Evolutionary conservation across 2,797 vertebrate species (phyloP).

Genomic region (Esox masquinongy): DNA sequence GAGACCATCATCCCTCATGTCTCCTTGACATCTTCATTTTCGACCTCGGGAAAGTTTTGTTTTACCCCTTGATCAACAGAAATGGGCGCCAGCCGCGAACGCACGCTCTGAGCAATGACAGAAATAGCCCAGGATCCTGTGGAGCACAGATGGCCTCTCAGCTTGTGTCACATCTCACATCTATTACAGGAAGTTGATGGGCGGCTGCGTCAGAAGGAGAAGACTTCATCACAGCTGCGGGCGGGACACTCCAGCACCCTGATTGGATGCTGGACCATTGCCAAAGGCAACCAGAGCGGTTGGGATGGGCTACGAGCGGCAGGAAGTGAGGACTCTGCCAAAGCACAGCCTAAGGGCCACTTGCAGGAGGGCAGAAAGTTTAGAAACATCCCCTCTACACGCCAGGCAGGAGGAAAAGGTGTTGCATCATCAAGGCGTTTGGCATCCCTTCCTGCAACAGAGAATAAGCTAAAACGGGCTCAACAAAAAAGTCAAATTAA

Average conservation of each 20-base stretch:
- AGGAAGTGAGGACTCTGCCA: slow-evolving; percentile 61
- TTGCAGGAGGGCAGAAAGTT: slow-evolving; percentile 50
- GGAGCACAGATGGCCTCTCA: slow-evolving; percentile 83
- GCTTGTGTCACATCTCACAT: slow-evolving; percentile 82
- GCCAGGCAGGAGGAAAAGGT: background rate
- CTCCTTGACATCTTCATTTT: slow-evolving; percentile 64
- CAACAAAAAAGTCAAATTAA: too few species aligned
- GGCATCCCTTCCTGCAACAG: background rate
- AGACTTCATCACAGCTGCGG: slow-evolving; percentile 59
- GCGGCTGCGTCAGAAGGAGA: slow-evolving; percentile 72
- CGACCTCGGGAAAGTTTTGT: slow-evolving; percentile 77
- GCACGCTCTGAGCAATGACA: slow-evolving; percentile 62
- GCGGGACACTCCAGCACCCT: slow-evolving; percentile 61
- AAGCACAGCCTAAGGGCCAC: slow-evolving; percentile 48
- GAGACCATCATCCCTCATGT: slow-evolving; percentile 12
- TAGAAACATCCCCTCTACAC: slow-evolving; percentile 48
- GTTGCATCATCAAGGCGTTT: slow-evolving; percentile 1
- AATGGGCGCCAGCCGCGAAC: slow-evolving; percentile 63
- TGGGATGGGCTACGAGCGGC: slow-evolving; percentile 55
- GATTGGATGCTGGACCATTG: slow-evolving; percentile 68
- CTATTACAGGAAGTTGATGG: slow-evolving; percentile 80
- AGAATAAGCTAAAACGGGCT: background rate
- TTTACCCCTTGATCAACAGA: slow-evolving; percentile 70
- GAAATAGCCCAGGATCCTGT: slow-evolving; percentile 78
- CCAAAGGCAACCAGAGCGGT: slow-evolving; percentile 65